These are phyloP conservation scores for Bambusicola thoracicus DNA, from an alignment of 2,113 vertebrate genomes.

Conservation along the genomic window DNA sequence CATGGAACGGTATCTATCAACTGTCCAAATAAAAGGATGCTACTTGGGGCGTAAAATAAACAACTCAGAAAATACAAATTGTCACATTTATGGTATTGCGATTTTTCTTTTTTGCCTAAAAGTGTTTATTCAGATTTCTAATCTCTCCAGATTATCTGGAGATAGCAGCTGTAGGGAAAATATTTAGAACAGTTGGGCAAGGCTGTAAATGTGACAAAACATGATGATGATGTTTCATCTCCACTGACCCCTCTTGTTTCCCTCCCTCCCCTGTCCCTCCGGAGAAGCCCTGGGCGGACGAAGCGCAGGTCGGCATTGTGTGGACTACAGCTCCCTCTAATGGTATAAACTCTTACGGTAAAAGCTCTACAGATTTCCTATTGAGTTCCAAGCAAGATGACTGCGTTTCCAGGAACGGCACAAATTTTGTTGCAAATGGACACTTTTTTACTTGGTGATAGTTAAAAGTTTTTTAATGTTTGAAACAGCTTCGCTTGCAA, in stretches of 20 bases:
- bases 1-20: rapidly evolving
- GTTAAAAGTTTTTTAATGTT: not conserved
- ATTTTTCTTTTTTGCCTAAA: not conserved
- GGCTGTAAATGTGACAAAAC: not conserved
- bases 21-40: not conserved
- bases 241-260: not conserved
- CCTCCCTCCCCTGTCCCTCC: rapidly evolving
- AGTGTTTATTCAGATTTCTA: not conserved
- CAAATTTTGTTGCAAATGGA: not conserved
- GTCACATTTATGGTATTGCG: not conserved
- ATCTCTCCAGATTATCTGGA: not conserved
- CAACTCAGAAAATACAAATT: not conserved
- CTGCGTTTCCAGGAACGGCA: not conserved
- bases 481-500: not conserved
- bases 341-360: constrained; percentile 42
- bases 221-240: not conserved
- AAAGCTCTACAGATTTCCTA: rapidly evolving
- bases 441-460: not conserved
- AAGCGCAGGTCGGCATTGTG: not conserved
- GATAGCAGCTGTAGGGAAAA: not conserved
- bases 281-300: not conserved
- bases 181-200: not conserved
- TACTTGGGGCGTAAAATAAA: not conserved
- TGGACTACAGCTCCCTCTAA: constrained; percentile 62
- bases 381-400: rapidly evolving